Evolutionary conservation across 2,113 vertebrate genomes (phyloP).

Genomic region (Oncorhynchus kisutch): DNA sequence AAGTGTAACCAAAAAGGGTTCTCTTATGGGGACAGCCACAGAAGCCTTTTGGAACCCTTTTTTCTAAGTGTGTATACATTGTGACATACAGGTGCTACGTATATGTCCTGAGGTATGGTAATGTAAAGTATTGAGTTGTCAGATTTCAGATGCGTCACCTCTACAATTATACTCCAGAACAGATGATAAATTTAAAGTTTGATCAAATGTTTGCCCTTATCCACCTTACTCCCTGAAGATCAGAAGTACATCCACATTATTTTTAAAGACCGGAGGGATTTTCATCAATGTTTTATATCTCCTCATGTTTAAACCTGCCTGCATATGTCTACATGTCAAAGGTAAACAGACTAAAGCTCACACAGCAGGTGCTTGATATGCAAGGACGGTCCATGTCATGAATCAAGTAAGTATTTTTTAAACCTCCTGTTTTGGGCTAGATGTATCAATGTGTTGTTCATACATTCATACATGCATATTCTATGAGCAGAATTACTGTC

Average conservation of each 20-base stretch:
- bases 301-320: background rate
- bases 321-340: background rate
- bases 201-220: background rate
- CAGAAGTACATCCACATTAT: background rate
- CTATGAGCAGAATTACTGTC: too few species aligned
- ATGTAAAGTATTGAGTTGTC: too few species aligned
- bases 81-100: too few species aligned
- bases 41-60: too few species aligned
- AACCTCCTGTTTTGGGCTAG: too few species aligned
- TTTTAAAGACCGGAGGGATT: background rate
- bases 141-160: too few species aligned
- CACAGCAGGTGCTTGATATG: background rate
- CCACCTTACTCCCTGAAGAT: background rate
- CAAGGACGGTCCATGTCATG: background rate
- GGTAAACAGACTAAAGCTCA: background rate
- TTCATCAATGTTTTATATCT: background rate
- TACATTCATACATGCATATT: too few species aligned
- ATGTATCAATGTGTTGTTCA: too few species aligned
- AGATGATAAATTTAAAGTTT: background rate
- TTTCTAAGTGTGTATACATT: too few species aligned
- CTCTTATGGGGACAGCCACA: too few species aligned
- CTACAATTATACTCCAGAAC: background rate
- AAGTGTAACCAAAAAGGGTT: too few species aligned
- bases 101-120: too few species aligned
- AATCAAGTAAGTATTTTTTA: background rate